Conservation (phyloP, 2,113 vertebrate genomes). For the Jacana jacana region DNA sequence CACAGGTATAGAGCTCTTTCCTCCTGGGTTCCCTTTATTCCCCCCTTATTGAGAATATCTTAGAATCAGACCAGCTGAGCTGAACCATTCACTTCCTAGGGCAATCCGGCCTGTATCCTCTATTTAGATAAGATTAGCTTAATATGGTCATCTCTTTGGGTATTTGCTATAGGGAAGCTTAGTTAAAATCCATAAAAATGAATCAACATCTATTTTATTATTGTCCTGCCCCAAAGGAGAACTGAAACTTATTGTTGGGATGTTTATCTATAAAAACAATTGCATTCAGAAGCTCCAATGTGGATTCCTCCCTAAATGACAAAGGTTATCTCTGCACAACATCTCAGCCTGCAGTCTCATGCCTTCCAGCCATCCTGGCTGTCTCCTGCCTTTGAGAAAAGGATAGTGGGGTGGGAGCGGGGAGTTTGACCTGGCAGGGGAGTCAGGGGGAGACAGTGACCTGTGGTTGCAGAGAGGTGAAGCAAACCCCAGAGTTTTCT, state of each 20-base stretch:
- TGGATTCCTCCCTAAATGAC: background rate
- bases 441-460: background rate
- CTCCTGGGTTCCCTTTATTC: background rate
- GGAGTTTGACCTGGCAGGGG: background rate
- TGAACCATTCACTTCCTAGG: background rate
- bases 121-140: background rate
- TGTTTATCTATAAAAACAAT: background rate
- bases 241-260: background rate
- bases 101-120: background rate
- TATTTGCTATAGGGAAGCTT: background rate
- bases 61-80: background rate
- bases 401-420: background rate
- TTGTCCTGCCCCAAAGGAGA: background rate
- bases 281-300: background rate
- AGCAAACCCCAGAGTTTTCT: background rate
- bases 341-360: background rate
- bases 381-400: background rate
- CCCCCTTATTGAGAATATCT: background rate
- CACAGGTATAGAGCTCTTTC: conserved; percentile 75
- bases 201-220: background rate
- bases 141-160: background rate
- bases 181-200: background rate
- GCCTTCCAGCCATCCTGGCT: background rate
- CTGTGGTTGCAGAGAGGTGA: background rate
- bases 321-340: background rate